Percentiles rank a stretch among this genome's conserved stretches.
Conservation (phyloP, 1,140 invertebrate species). For the Atopsyche davidsoni region DNA sequence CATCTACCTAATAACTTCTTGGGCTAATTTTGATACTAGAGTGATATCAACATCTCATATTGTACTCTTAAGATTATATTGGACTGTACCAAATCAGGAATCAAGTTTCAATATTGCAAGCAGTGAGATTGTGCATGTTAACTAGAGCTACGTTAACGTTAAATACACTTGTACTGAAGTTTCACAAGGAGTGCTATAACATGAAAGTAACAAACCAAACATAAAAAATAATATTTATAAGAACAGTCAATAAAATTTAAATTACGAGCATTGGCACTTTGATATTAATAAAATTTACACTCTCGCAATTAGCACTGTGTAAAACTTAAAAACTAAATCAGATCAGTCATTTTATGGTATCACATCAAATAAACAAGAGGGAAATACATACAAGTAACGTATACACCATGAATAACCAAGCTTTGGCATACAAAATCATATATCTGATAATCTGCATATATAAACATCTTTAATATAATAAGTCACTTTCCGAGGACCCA, state of each 20-base stretch:
- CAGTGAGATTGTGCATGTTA: conserved; percentile 48
- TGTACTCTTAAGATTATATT: conserved; percentile 52
- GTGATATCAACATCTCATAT: conserved; percentile 51
- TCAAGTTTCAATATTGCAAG: conserved; percentile 50
- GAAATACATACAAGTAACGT: conserved; percentile 39
- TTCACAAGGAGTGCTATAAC: conserved; percentile 31
- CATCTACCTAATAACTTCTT: conserved; percentile 49
- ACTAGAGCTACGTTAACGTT: conserved; percentile 27
- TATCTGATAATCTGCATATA: too few species aligned
- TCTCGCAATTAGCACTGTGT: conserved; percentile 50
- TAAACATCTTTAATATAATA: too few species aligned
- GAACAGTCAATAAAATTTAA: conserved; percentile 49
- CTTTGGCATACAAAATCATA: too few species aligned
- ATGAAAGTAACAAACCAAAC: conserved; percentile 27
- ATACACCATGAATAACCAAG: conserved; percentile 3
- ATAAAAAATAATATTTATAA: conserved; percentile 38
- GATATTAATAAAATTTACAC: conserved; percentile 51
- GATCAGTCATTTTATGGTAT: conserved; percentile 54
- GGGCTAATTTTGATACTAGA: conserved; percentile 54
- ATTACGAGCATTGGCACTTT: conserved; percentile 54
- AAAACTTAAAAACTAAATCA: conserved; percentile 55
- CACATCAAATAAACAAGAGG: conserved; percentile 50
- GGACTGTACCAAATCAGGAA: conserved; percentile 46
- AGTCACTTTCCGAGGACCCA: too few species aligned
- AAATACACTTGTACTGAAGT: conserved; percentile 31